Percentiles rank a stretch among this genome's conserved stretches.
phyloP scores from a whole-genome alignment of 2,797 vertebrate species.

The Myotis myotis region DNA sequence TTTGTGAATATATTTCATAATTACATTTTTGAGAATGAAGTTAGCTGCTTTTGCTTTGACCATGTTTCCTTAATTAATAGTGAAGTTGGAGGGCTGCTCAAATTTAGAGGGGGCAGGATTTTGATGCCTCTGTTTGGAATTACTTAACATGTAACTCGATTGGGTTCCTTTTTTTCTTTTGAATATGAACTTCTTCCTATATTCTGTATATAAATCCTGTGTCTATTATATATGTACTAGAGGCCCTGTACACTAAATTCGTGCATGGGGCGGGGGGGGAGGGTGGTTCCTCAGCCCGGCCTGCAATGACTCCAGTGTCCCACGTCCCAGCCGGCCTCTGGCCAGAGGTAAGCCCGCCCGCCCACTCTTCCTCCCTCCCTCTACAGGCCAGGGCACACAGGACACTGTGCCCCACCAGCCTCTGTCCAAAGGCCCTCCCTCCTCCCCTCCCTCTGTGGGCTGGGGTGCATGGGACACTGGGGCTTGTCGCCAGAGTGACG shows the following conservation, averaged over 20 bases:
- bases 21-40: neutral
- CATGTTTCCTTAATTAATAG: neutral
- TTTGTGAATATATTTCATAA: neutral
- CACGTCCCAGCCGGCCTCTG: too few species aligned
- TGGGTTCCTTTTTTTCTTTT: neutral
- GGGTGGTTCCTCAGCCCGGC: too few species aligned
- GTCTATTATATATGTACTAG: neutral
- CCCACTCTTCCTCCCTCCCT: too few species aligned
- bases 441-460: too few species aligned
- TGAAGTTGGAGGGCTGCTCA: neutral
- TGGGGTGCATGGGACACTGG: too few species aligned
- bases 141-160: neutral
- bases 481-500: too few species aligned
- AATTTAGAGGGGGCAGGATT: neutral
- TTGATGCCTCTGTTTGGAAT: neutral
- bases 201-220: neutral
- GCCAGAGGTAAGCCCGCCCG: too few species aligned
- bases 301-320: too few species aligned
- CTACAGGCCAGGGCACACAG: too few species aligned
- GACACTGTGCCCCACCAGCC: too few species aligned
- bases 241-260: too few species aligned
- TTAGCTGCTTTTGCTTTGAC: neutral
- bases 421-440: too few species aligned
- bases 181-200: neutral
- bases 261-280: rapidly evolving